These are phyloP conservation scores for Hypomesus transpacificus DNA, from an alignment of 2,113 vertebrate species.

Conservation along the genomic window DNA sequence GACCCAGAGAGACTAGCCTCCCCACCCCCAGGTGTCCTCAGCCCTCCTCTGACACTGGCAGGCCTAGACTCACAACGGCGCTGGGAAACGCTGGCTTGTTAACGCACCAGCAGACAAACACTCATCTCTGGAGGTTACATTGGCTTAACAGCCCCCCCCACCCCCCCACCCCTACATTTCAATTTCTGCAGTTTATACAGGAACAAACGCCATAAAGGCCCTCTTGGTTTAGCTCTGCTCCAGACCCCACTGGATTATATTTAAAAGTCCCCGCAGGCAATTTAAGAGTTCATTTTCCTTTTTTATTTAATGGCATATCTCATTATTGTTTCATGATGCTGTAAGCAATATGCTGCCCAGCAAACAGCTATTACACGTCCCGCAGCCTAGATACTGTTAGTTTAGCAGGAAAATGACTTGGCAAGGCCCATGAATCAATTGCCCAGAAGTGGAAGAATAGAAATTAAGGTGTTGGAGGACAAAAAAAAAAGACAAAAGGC, in stretches of 20 bases:
- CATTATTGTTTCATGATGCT: constrained; percentile 67
- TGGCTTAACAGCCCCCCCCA: constrained; percentile 21
- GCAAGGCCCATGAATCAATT: constrained; percentile 61
- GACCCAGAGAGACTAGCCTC: no score
- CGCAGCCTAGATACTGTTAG: constrained; percentile 57
- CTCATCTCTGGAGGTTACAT: constrained; percentile 40
- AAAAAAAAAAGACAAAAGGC: constrained; percentile 3
- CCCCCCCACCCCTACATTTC: constrained; percentile 2
- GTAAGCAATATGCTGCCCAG: constrained; percentile 56
- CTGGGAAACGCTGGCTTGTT: constrained; percentile 30
- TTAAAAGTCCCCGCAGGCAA: constrained; percentile 55
- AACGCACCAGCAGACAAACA: constrained; percentile 35
- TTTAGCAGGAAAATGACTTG: constrained; percentile 55
- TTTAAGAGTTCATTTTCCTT: constrained; percentile 56
- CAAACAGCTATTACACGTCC: constrained; percentile 52
- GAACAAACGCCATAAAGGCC: constrained; percentile 45
- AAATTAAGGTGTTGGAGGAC: background rate
- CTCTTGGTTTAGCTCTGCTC: constrained; percentile 36
- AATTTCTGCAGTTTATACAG: constrained; percentile 31
- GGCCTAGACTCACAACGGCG: constrained; percentile 8
- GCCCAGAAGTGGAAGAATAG: constrained; percentile 34
- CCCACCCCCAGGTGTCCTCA: no score
- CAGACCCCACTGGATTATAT: constrained; percentile 50
- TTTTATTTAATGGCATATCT: constrained; percentile 65
- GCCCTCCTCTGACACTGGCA: background rate